Evolutionary conservation across 2,797 vertebrate species (phyloP), one percentile per base, ranked within the genome.

Genomic region (Podargus strigoides): DNA sequence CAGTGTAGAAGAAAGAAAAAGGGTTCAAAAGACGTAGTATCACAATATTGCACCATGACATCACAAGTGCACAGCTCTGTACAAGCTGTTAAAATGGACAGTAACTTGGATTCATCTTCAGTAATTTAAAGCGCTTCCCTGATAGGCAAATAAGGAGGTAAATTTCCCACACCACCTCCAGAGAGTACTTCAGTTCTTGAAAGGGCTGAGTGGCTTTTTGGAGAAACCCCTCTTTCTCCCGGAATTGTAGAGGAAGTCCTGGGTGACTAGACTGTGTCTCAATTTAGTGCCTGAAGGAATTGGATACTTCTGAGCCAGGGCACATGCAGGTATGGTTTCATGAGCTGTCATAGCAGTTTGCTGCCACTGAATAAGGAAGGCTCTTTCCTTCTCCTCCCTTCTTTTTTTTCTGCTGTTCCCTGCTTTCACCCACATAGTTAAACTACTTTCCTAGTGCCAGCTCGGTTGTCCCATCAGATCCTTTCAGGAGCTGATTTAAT

Each of bases 391-490:
- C 47, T 36, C 24, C 7, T 69, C 24, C 18, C 18, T 37, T 44
- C 26, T 77, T 58, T 84, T 58, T 52, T 47, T 67, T 20, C 13
- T 1, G 0, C 13, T 1, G 0, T 67, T 85, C 3, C n/a, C 24
- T 41, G 22, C 82, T 79, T 85, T 75, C 44, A 82, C 62, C 24
- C 36, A 47, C 24, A 3, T 23, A 37, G 23, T 67, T 70, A 39
- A 74, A 36, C 20, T 36, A 0, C 28, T 6, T 75, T 27, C 41
- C 9, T 42, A 42, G 10, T 55, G 49, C 36, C 58, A 36, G n/a
- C 22, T 81, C 6, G 4, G 7, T 69, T 85, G 32, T 56, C 37
- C 39, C 18, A 18, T 60, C 53, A 39, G 24, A 52, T 64, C 26
- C 28, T 83, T 39, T 21, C 53, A 39, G 53, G 44, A 89, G 36